Conservation (phyloP, 2,797 vertebrate species). For the Botia almorhae region DNA sequence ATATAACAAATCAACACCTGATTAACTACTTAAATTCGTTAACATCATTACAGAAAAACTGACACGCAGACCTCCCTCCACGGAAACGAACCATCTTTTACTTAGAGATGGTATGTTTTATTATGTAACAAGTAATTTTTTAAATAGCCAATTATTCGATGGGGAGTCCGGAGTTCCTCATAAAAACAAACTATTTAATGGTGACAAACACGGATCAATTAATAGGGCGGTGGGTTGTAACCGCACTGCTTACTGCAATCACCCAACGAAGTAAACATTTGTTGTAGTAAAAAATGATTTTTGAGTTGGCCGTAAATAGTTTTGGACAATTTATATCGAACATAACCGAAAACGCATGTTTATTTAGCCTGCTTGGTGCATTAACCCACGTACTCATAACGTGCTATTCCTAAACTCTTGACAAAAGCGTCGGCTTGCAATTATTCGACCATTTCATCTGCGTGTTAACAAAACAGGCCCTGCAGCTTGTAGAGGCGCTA, state of each 20-base stretch:
- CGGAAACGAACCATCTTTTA: background rate
- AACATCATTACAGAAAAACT: background rate
- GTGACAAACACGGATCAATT: slow-evolving; percentile 18
- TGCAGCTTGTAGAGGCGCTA: slow-evolving; percentile 74
- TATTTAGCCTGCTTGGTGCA: slow-evolving; percentile 5
- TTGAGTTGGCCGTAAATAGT: background rate
- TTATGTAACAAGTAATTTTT: background rate
- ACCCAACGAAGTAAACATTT: slow-evolving; percentile 5
- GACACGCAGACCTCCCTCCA: background rate
- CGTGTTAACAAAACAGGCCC: slow-evolving; percentile 76
- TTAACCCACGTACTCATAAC: slow-evolving; percentile 29
- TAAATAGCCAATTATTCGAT: slow-evolving; percentile 27
- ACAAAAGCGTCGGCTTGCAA: slow-evolving; percentile 78
- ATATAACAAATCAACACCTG: background rate
- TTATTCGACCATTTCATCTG: slow-evolving; percentile 75
- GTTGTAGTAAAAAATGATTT: too few species aligned
- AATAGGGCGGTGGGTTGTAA: background rate
- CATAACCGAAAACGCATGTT: background rate
- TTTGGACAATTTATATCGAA: background rate
- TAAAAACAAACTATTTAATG: slow-evolving; percentile 20
- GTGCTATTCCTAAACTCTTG: background rate
- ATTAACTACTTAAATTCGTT: background rate
- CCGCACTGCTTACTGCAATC: background rate
- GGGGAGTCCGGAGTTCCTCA: background rate
- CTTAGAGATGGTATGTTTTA: background rate